Conservation (phyloP, 2,888 invertebrate genomes). For the Xanthorhoe spadicearia region DNA sequence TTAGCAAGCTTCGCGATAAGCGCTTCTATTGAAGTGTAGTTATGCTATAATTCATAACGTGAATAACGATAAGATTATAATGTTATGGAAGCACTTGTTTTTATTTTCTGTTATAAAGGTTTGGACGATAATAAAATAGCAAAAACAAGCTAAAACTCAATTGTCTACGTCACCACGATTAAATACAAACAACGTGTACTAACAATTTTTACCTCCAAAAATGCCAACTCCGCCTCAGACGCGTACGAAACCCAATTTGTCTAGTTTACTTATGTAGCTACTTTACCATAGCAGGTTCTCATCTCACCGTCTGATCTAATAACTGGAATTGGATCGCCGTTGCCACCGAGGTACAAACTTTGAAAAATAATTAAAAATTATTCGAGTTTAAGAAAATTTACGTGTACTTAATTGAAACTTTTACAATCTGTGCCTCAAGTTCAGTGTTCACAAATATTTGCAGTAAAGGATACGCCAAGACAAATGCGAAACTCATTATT, state of each 20-base stretch:
- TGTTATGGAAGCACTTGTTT: too few relatives aligned
- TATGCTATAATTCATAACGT: too few relatives aligned
- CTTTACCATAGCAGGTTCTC: constrained; percentile 17
- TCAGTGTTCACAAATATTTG: constrained; percentile 11
- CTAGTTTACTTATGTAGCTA: constrained; percentile 17
- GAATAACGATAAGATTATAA: too few relatives aligned
- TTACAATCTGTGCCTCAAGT: constrained; percentile 16
- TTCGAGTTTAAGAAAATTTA: constrained; percentile 27
- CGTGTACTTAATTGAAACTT: constrained; percentile 31
- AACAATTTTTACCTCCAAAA: background rate
- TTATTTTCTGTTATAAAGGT: too few relatives aligned
- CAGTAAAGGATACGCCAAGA: constrained; percentile 2
- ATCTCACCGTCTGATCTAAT: constrained; percentile 33
- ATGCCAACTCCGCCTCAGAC: constrained; percentile 1
- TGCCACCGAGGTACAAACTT: constrained; percentile 25
- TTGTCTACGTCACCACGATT: too few relatives aligned
- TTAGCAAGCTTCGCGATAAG: too few relatives aligned
- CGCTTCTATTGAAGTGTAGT: too few relatives aligned
- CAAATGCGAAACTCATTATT: background rate
- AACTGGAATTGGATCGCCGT: constrained; percentile 21
- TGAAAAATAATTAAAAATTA: constrained; percentile 38
- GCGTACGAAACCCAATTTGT: constrained; percentile 26
- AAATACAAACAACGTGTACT: background rate
- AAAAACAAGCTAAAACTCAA: too few relatives aligned
- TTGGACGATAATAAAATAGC: too few relatives aligned